Evolutionary conservation across 2,797 vertebrate species (phyloP).

Genomic region (Phataginus tetradactyla): DNA sequence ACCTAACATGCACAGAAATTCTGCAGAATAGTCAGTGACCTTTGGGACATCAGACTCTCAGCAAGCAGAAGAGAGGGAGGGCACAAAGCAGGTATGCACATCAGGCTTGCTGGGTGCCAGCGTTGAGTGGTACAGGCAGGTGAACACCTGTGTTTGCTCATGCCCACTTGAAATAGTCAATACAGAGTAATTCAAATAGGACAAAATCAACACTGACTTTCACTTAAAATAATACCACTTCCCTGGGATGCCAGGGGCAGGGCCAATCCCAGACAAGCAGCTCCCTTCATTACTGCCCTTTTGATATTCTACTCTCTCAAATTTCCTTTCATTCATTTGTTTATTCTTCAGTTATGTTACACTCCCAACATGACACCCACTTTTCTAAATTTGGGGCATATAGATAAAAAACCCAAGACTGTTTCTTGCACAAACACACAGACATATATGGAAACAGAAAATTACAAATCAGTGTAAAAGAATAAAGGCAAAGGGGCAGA

Average conservation of each 20-base stretch:
- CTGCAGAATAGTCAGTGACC: background rate
- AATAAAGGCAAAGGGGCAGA: background rate
- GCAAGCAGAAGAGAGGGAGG: background rate
- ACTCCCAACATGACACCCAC: accelerated
- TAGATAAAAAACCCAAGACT: background rate
- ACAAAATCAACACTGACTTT: background rate
- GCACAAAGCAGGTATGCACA: no score
- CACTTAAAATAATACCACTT: background rate
- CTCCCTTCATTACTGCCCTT: background rate
- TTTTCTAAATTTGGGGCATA: background rate
- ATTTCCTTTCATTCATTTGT: background rate
- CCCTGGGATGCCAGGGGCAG: background rate
- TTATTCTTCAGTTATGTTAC: background rate
- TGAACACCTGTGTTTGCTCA: background rate
- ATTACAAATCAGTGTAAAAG: background rate
- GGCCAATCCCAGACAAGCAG: background rate
- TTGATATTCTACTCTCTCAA: background rate
- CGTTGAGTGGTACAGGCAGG: no score
- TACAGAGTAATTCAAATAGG: background rate
- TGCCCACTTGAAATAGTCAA: background rate
- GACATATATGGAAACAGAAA: background rate
- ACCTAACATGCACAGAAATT: background rate
- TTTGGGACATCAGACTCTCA: background rate
- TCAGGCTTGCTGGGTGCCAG: background rate
- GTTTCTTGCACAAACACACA: background rate